phyloP scores from a whole-genome alignment of 2,888 invertebrate genomes.

The Cantharis lateralis region DNA sequence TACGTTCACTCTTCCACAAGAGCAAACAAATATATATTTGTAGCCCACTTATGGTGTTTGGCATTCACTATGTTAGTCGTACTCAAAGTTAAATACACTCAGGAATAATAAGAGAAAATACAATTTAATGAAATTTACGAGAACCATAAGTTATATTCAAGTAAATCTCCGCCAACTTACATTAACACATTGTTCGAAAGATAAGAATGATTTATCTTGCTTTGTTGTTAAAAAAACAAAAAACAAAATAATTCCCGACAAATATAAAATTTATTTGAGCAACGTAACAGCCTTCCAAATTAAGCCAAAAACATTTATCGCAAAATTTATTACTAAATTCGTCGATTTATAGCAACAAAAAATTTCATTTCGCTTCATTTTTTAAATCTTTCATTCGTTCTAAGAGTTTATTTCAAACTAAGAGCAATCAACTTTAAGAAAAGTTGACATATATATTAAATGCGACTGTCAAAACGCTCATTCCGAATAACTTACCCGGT shows the following conservation, averaged over 20 bases:
- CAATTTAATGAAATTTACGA: conserved; percentile 13
- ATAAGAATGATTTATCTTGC: not conserved
- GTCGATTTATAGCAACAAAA: not conserved
- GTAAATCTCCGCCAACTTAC: not conserved
- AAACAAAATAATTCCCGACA: not conserved
- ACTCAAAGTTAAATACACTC: conserved; percentile 22
- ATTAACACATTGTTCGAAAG: not conserved
- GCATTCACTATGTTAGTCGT: conserved; percentile 17
- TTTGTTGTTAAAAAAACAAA: not conserved
- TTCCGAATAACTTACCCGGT: not conserved
- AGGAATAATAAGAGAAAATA: conserved; percentile 17
- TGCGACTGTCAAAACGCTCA: not conserved
- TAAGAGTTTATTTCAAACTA: not conserved
- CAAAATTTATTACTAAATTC: not conserved
- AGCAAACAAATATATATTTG: conserved; percentile 37
- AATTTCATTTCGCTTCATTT: not conserved
- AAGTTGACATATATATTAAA: conserved; percentile 11
- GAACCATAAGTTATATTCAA: not conserved
- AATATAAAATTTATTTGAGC: not conserved
- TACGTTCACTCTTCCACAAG: conserved; percentile 22
- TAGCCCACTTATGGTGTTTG: conserved; percentile 36
- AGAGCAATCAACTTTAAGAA: conserved; percentile 5
- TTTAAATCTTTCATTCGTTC: not conserved
- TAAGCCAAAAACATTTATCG: not conserved
- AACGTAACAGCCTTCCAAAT: not conserved